Percentiles rank a stretch among this genome's conserved stretches.
Conservation (phyloP, 2,888 invertebrate genomes). For the Pomacea canaliculata region DNA sequence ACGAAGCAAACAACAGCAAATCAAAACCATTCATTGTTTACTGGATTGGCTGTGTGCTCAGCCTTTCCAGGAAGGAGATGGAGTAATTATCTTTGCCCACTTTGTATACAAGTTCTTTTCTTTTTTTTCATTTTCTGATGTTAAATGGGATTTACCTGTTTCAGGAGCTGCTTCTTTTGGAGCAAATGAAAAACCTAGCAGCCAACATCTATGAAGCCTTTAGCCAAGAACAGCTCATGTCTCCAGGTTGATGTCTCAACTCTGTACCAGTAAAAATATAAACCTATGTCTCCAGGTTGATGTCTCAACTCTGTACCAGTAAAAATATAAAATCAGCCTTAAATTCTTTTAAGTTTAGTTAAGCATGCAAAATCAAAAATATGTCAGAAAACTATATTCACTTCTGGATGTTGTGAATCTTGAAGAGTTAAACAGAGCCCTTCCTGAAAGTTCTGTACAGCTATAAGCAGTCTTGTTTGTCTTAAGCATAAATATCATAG, state of each 20-base stretch:
- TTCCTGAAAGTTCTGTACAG: too few relatives aligned
- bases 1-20: too few relatives aligned
- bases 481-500: too few relatives aligned
- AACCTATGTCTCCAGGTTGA: not conserved
- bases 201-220: conserved; percentile 95
- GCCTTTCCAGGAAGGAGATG: too few relatives aligned
- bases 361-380: not conserved
- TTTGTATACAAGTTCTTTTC: too few relatives aligned
- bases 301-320: not conserved
- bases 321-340: not conserved
- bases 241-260: not conserved
- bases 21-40: too few relatives aligned
- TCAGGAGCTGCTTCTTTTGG: conserved; percentile 81
- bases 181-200: conserved; percentile 85
- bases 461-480: too few relatives aligned
- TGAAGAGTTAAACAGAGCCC: not conserved
- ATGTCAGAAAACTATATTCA: not conserved
- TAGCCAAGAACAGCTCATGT: conserved; percentile 66
- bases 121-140: too few relatives aligned
- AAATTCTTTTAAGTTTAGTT: not conserved
- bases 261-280: not conserved
- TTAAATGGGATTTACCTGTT: conserved; percentile 14
- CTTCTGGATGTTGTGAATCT: not conserved
- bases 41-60: too few relatives aligned
- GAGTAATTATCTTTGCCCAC: too few relatives aligned